phyloP scores from a whole-genome alignment of 2,113 vertebrate species.

The Eretmochelys imbricata region DNA sequence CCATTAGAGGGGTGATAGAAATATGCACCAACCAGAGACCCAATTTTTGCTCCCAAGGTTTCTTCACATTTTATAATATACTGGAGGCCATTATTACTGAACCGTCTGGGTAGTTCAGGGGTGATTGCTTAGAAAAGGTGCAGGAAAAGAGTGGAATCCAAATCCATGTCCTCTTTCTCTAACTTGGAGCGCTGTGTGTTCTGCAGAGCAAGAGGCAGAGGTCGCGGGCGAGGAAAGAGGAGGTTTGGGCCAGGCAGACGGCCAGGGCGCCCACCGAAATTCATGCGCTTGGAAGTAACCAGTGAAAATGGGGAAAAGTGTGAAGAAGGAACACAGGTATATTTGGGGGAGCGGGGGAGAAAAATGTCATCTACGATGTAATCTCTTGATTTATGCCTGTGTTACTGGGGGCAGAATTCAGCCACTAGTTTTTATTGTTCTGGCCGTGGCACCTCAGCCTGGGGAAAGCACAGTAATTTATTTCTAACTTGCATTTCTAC shows the following conservation, averaged over 20 bases:
- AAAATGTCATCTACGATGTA: accelerated
- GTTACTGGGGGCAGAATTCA: background rate
- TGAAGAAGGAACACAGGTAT: conserved; percentile 84
- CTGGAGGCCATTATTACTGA: background rate
- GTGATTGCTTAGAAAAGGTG: background rate
- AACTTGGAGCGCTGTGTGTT: conserved; percentile 48
- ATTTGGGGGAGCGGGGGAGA: background rate
- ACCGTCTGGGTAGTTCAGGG: background rate
- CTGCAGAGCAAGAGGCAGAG: conserved; percentile 89
- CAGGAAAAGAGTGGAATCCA: background rate
- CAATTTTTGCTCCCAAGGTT: background rate
- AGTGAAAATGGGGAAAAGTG: conserved; percentile 83
- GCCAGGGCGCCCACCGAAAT: conserved; percentile 94
- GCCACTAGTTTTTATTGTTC: background rate
- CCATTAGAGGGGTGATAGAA: background rate
- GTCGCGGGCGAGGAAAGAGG: conserved; percentile 91
- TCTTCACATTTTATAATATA: background rate
- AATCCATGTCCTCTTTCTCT: background rate
- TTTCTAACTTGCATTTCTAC: background rate
- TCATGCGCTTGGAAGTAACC: conserved; percentile 87
- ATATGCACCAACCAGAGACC: background rate
- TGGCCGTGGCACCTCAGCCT: background rate
- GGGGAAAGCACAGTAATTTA: background rate
- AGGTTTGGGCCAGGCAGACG: conserved; percentile 91
- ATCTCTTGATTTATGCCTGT: background rate